Evolutionary conservation across 2,113 vertebrate genomes (phyloP).

Genomic region (Hippocampus zosterae): DNA sequence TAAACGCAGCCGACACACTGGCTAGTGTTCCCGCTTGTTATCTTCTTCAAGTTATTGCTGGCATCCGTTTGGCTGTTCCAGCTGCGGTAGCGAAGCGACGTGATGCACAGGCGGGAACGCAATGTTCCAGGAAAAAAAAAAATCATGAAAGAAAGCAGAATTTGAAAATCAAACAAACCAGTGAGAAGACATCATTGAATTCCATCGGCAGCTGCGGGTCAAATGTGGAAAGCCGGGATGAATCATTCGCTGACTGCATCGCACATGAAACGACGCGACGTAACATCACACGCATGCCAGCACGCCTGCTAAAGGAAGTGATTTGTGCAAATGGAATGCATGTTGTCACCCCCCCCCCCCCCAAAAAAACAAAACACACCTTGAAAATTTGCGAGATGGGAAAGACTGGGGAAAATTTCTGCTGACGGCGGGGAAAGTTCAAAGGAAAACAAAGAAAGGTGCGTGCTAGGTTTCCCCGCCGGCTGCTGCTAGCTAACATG

Average conservation of each 20-base stretch:
- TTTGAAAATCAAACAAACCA: neutral
- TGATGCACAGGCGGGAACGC: slow-evolving; percentile 39
- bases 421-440: slow-evolving; percentile 62
- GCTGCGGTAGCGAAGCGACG: slow-evolving; percentile 55
- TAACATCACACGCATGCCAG: slow-evolving; percentile 14
- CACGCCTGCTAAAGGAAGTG: slow-evolving; percentile 48
- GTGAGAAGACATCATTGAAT: slow-evolving; percentile 17
- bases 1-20: slow-evolving; percentile 21
- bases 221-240: slow-evolving; percentile 22
- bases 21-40: slow-evolving; percentile 50
- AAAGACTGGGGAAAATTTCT: slow-evolving; percentile 47
- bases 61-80: slow-evolving; percentile 53
- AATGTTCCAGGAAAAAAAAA: slow-evolving; percentile 41
- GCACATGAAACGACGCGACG: slow-evolving; percentile 19
- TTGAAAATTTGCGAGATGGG: slow-evolving; percentile 43
- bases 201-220: slow-evolving; percentile 6
- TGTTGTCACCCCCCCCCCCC: slow-evolving; percentile 41
- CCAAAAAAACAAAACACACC: slow-evolving; percentile 39
- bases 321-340: slow-evolving; percentile 64
- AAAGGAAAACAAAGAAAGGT: slow-evolving; percentile 42
- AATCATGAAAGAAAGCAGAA: slow-evolving; percentile 19
- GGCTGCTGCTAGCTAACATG: slow-evolving; percentile 54
- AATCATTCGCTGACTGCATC: slow-evolving; percentile 36
- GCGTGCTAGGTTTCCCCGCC: slow-evolving; percentile 47
- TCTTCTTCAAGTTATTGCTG: slow-evolving; percentile 57